A percentile compares a stretch with the other conserved stretches of the same genome.
These are phyloP conservation scores for Phalacrocorax brasilianus DNA, from an alignment of 2,113 vertebrate genomes.

Conservation along the genomic window DNA sequence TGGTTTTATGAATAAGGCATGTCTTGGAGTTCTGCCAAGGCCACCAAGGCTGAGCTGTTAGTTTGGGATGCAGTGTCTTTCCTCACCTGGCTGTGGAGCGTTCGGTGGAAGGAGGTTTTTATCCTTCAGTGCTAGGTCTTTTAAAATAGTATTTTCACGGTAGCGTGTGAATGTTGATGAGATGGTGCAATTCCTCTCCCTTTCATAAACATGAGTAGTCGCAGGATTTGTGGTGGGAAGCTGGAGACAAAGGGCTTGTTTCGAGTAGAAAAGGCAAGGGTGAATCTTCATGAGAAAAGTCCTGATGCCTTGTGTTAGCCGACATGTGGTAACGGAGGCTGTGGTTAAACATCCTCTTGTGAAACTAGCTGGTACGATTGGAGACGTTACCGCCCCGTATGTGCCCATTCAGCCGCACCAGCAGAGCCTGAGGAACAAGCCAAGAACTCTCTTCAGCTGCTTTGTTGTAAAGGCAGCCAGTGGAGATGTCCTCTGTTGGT, in stretches of 20 bases:
- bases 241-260: neutral
- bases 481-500: neutral
- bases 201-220: neutral
- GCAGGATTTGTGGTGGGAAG: neutral
- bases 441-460: neutral
- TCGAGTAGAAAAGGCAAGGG: neutral
- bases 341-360: neutral
- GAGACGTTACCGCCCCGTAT: accelerated
- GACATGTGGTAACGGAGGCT: neutral
- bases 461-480: neutral
- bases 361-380: neutral
- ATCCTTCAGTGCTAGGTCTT: neutral
- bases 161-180: accelerated
- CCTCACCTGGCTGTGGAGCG: neutral
- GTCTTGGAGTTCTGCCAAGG: neutral
- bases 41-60: neutral
- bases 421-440: neutral
- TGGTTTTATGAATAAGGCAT: neutral
- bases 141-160: neutral
- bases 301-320: neutral
- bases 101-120: neutral
- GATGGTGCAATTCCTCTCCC: neutral
- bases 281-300: neutral
- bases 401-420: neutral
- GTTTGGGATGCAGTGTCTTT: neutral